phyloP scores from a whole-genome alignment of 2,888 invertebrate genomes.

The Ctenicera cuprea region DNA sequence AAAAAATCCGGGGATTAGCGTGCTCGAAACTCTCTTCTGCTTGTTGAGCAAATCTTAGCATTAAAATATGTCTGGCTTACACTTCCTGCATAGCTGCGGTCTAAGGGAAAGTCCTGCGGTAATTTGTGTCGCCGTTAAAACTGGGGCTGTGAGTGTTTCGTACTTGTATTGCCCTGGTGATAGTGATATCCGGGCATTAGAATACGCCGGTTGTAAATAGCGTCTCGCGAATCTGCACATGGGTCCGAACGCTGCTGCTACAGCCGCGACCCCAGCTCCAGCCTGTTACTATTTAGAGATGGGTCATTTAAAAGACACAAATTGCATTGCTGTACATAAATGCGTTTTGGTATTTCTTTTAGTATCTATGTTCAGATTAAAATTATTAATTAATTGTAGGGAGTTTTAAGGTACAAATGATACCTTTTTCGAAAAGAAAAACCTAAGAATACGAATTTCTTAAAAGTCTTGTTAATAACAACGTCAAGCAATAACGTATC shows the following conservation, averaged over 20 bases:
- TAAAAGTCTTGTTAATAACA: no score
- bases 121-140: conserved; percentile 17
- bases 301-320: not conserved
- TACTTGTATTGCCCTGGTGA: conserved; percentile 29
- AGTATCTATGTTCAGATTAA: no score
- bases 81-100: conserved; percentile 34
- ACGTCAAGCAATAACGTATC: no score
- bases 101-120: conserved; percentile 20
- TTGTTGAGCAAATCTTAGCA: conserved; percentile 32
- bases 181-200: conserved; percentile 36
- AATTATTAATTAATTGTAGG: no score
- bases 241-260: conserved; percentile 22
- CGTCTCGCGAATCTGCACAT: conserved; percentile 37
- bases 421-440: no score
- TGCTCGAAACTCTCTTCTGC: conserved; percentile 18
- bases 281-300: conserved; percentile 31
- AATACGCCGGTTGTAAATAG: conserved; percentile 42
- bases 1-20: conserved; percentile 22
- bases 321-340: not conserved
- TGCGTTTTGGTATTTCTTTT: no score
- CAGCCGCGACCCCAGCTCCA: not conserved
- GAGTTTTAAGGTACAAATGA: no score
- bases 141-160: conserved; percentile 23
- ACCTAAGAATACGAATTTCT: no score
- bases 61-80: conserved; percentile 33